Percentiles rank a stretch among this genome's conserved stretches.
Conservation (phyloP, 2,797 vertebrate species). For the Phrynocephalus guinanensis region DNA sequence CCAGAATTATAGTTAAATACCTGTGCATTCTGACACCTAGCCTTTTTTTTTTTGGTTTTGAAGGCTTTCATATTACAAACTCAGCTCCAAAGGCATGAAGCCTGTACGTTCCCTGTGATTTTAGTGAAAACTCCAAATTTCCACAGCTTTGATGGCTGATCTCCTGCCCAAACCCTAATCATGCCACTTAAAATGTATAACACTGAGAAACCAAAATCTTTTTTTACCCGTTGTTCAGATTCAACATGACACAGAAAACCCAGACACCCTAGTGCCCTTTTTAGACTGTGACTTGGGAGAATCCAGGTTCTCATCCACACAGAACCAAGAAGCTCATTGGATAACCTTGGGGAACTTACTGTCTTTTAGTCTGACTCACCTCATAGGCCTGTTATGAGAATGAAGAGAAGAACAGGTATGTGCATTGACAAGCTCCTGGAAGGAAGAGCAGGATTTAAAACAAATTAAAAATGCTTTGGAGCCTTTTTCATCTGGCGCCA, state of each 20-base stretch:
- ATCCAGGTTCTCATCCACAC: background rate
- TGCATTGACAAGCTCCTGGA: background rate
- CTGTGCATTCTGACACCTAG: background rate
- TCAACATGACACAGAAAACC: background rate
- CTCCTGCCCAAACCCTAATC: background rate
- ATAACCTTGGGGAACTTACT: background rate
- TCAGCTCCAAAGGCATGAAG: background rate
- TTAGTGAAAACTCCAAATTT: background rate
- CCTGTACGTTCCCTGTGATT: background rate
- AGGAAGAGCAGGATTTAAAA: background rate
- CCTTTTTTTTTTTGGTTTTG: background rate
- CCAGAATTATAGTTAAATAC: background rate
- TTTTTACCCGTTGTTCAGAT: background rate
- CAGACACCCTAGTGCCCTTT: background rate
- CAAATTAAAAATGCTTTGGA: background rate
- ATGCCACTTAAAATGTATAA: background rate
- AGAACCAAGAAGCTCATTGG: background rate
- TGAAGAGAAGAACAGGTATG: background rate
- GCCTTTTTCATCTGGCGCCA: background rate
- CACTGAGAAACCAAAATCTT: too few species aligned
- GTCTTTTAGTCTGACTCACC: too few species aligned
- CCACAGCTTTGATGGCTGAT: background rate
- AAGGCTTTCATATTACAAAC: background rate
- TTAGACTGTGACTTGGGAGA: background rate
- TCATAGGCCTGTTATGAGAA: too few species aligned